These are phyloP conservation scores for Apotomis turbidana DNA, from an alignment of 2,888 invertebrate genomes.

Conservation along the genomic window DNA sequence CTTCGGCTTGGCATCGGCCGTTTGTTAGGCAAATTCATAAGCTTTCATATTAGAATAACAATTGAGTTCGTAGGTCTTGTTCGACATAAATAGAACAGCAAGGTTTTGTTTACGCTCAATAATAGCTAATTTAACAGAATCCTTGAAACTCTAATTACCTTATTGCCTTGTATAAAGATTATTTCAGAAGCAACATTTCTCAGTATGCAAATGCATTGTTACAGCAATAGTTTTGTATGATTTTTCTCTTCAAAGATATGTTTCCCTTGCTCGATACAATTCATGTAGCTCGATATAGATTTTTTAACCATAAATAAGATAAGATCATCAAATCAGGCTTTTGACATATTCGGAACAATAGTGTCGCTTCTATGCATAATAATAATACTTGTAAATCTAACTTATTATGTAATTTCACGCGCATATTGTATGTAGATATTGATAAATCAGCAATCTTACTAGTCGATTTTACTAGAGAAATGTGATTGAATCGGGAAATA, in stretches of 20 bases:
- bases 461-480: slow-evolving; percentile 47
- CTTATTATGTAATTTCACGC: slow-evolving; percentile 39
- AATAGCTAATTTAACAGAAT: slow-evolving; percentile 13
- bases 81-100: slow-evolving; percentile 4
- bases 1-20: background rate
- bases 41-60: slow-evolving; percentile 6
- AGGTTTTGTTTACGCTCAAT: slow-evolving; percentile 17
- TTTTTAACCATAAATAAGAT: too few relatives aligned
- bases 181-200: background rate
- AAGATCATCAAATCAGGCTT: too few relatives aligned
- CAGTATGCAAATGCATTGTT: background rate
- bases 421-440: slow-evolving; percentile 42
- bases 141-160: slow-evolving; percentile 10
- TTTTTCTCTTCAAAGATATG: too few relatives aligned
- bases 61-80: background rate
- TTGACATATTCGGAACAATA: background rate
- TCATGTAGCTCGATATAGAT: too few relatives aligned
- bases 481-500: slow-evolving; percentile 54
- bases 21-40: slow-evolving; percentile 12
- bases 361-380: slow-evolving; percentile 1
- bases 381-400: background rate
- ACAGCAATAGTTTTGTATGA: too few relatives aligned
- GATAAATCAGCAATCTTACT: slow-evolving; percentile 44
- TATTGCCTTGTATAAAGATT: slow-evolving; percentile 10
- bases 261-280: too few relatives aligned